Evolutionary conservation across 1,140 invertebrate genomes (phyloP).

Genomic region (Ylistrum balloti): DNA sequence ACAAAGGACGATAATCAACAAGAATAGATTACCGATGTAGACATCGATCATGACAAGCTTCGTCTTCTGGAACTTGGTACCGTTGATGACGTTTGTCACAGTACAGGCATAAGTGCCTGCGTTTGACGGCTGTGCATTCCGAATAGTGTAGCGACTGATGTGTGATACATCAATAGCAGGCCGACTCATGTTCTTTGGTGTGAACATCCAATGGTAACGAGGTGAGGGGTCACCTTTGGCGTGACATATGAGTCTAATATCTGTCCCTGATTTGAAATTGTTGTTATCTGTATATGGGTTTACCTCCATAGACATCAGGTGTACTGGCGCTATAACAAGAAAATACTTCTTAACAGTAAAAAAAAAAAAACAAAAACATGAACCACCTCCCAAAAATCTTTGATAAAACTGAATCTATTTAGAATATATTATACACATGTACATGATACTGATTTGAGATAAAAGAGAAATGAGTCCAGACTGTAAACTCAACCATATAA

Average conservation of each 20-base stretch:
- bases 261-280: constrained; percentile 57
- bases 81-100: constrained; percentile 67
- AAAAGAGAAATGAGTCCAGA: too few relatives aligned
- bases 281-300: not conserved
- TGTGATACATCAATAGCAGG: constrained; percentile 22
- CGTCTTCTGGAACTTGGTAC: constrained; percentile 50
- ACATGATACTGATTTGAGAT: too few relatives aligned
- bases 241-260: constrained; percentile 62
- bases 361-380: too few relatives aligned
- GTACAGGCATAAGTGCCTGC: constrained; percentile 68
- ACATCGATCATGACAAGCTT: constrained; percentile 58
- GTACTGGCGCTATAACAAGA: not conserved
- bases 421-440: too few relatives aligned
- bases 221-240: constrained; percentile 67
- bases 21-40: constrained; percentile 48
- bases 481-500: too few relatives aligned
- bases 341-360: too few relatives aligned
- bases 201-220: constrained; percentile 66
- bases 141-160: constrained; percentile 62
- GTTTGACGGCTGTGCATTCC: constrained; percentile 52
- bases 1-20: too few relatives aligned
- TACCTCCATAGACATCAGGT: not conserved
- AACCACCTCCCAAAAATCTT: too few relatives aligned
- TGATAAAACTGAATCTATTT: too few relatives aligned
- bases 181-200: constrained; percentile 31